These are phyloP conservation scores for Cliona cf. orientalis DNA, from an alignment of 37 sponge, comb jelly and placozoan species.

Conservation along the genomic window DNA sequence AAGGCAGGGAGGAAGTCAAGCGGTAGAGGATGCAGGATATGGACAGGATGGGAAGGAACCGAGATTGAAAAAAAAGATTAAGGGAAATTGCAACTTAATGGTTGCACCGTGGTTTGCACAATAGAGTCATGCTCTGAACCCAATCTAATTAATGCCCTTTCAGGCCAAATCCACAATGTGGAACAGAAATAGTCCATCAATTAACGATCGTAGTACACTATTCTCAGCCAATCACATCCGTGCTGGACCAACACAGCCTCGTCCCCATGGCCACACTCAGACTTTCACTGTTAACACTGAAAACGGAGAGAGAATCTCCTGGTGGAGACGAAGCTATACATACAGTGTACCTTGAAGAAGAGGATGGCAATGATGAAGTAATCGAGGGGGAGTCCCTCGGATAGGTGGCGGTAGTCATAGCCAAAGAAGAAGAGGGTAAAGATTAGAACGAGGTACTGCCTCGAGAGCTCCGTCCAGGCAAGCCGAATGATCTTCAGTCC, in stretches of 20 bases:
- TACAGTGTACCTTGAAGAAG: slow-evolving; percentile 71
- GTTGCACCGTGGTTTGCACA: no score
- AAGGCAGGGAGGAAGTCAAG: background rate
- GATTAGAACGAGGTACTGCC: slow-evolving; percentile 83
- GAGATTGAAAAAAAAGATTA: background rate
- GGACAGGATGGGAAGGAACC: slow-evolving; percentile 3
- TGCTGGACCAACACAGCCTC: no score
- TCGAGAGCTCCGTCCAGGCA: slow-evolving; percentile 77
- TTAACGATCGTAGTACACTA: background rate
- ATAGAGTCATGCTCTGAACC: no score
- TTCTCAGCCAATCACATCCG: background rate
- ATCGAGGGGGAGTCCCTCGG: slow-evolving; percentile 90
- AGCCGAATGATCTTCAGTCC: slow-evolving; percentile 83
- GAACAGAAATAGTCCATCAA: background rate
- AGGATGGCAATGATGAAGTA: slow-evolving; percentile 87
- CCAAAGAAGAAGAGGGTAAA: slow-evolving; percentile 91
- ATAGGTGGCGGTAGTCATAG: slow-evolving; percentile 86
- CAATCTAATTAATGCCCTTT: background rate
- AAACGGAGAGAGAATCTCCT: background rate
- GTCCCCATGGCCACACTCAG: no score
- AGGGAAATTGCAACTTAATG: no score
- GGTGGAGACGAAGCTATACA: background rate
- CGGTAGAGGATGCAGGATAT: no score
- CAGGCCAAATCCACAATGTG: background rate
- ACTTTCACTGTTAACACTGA: background rate